phyloP scores from a whole-genome alignment of 2,888 invertebrate species.

The Coenonympha arcania region DNA sequence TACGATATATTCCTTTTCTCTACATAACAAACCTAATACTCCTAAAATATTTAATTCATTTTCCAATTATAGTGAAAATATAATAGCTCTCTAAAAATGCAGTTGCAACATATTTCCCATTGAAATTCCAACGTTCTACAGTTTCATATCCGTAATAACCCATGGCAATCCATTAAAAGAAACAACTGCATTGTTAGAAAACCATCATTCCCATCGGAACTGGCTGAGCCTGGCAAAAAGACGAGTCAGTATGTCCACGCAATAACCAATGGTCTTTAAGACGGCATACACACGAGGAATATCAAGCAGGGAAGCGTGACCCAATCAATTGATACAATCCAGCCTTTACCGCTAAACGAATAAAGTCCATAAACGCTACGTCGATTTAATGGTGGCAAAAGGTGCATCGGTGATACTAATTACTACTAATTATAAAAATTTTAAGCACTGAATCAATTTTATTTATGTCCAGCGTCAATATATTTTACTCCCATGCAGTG shows the following conservation, averaged over 20 bases:
- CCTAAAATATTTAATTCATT: no score
- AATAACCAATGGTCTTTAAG: conserved; percentile 27
- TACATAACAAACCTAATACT: no score
- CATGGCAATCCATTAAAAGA: conserved; percentile 14
- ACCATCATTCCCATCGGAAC: conserved; percentile 19
- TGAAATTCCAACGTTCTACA: background rate
- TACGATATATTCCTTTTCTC: no score
- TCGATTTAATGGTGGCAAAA: conserved; percentile 4
- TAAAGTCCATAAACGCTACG: conserved; percentile 18
- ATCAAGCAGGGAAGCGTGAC: conserved; percentile 19
- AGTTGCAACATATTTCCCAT: background rate
- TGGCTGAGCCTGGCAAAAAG: conserved; percentile 23
- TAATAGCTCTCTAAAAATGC: background rate
- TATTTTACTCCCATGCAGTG: conserved; percentile 23
- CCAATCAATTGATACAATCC: conserved; percentile 13
- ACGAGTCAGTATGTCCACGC: conserved; percentile 17
- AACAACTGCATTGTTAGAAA: conserved; percentile 15
- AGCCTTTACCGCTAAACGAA: conserved; percentile 13
- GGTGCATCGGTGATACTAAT: conserved; percentile 24
- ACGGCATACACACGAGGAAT: conserved; percentile 23
- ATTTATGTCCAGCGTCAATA: conserved; percentile 28
- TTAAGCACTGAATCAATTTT: conserved; percentile 28
- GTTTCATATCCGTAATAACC: conserved; percentile 5
- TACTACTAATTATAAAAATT: conserved; percentile 26
- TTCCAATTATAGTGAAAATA: no score